Evolutionary conservation across 2,113 vertebrate genomes (phyloP), one percentile per base, ranked within the genome.

Genomic region (Gallinago media): DNA sequence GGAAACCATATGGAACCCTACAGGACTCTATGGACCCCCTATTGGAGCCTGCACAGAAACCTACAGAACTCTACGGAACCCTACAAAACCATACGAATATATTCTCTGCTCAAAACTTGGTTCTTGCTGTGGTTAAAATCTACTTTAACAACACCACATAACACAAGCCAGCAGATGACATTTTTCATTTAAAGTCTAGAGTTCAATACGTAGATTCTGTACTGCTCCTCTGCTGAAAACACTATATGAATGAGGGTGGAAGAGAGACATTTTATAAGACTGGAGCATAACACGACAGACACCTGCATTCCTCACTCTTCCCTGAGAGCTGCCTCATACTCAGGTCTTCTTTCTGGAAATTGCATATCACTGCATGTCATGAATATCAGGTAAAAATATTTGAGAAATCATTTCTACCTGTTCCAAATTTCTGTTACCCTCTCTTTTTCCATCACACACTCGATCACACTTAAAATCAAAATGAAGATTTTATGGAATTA

Each of bases 331-430:
- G 62, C 54, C 78, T 93, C 44, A 54, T 68, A 50, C 56, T 50
- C 55, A 62, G 67, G 61, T 77, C 50, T 92, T 96, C 42, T 80
- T 93, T 91, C 92, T 95, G 84, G 78, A 97, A 94, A 94, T 84
- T 85, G 66, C 68, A 13, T 73, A 54, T 93, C 73, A 61, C 29
- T 66, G 79, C 34, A 83, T 44, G 17, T 68, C 56, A 46, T 26
- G 18, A 49, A 55, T 7, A 21, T 38, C 62, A 78, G 8, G 52
- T 42, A 59, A 46, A 75, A 90, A 63, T 32, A 70, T 61, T 21
- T 65, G 19, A 74, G 18, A 17, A 94, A 77, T 12, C 5, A 67
- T 71, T 87, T 89, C 52, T 34, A 74, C 25, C 13, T 38, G 27
- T 68, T 89, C 40, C 4, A 2, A 40, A 5, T 81, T 81, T 40